Base-by-base conservation (phyloP, 2,797 vertebrate species). In the Melanotaenia trifasciata region DNA sequence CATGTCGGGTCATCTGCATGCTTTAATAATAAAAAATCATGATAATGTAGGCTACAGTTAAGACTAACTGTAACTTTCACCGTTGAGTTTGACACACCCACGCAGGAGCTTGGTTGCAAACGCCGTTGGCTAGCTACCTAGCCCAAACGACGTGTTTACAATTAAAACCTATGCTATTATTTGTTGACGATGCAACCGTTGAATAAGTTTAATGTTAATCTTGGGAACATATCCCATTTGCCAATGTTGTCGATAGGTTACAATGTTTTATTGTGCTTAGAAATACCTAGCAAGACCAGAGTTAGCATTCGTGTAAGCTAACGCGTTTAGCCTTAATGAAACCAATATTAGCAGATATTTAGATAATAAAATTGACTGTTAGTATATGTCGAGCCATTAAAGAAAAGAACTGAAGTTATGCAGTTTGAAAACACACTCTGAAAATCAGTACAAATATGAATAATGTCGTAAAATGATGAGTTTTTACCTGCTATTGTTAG, bases 401-500 rank as follows among this genome's bases (percentile, higher is more conserved):
- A 8, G 18, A 20, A 18, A 20, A 20, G 13, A 20, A 20, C 20
- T 20, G 20, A 45, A 45, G 2, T 45, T 45, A 20, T 45, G 2
- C 5, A 20, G 2, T 4, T 4, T 7, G 12, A 38, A 30, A 18
- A 30, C 1, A 3, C 0, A 7, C 7, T 13, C 53, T 18, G 16
- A 59, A 24, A 9, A 4, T 1, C 35, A 26, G 10, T n/a, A n/a
- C 1, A 0, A 2, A 11, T 13, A 14, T 43, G 24, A 56, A 75
- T 35, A 8, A 32, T 3, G 5, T 0, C 1, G 2, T 51, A 68
- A 73, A 83, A 59, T 12, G 3, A 35, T 36, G n/a, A 8, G 0
- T 45, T 8, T 73, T 93, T 93, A 94, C 94, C 93, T 94, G 85
- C 82, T 85, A 81, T 64, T 59, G 65, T 73, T 79, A 88, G 83